These are phyloP conservation scores for Hyaena hyaena DNA, from an alignment of 2,113 vertebrate genomes.

Conservation along the genomic window DNA sequence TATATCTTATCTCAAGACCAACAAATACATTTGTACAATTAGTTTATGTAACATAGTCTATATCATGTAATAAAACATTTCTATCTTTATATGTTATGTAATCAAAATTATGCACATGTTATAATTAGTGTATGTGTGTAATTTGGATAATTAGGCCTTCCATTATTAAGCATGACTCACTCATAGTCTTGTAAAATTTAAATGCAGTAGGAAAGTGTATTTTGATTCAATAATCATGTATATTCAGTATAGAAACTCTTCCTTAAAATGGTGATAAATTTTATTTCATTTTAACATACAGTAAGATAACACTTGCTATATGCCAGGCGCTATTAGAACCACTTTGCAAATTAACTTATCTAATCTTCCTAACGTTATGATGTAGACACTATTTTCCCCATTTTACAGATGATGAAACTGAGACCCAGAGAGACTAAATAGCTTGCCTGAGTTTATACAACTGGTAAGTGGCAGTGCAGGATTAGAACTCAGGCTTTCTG, in stretches of 20 bases:
- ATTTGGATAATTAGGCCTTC: slow-evolving; percentile 36
- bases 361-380: slow-evolving; percentile 3
- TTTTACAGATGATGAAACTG: slow-evolving; percentile 5
- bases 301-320: neutral
- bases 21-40: neutral
- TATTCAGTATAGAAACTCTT: neutral
- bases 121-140: neutral
- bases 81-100: slow-evolving; percentile 55
- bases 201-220: slow-evolving; percentile 23
- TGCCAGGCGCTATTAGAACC: neutral
- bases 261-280: slow-evolving; percentile 1
- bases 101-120: slow-evolving; percentile 30
- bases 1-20: neutral
- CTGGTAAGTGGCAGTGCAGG: neutral
- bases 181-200: slow-evolving; percentile 39
- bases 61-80: slow-evolving; percentile 9
- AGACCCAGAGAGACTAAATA: neutral
- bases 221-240: slow-evolving; percentile 15
- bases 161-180: slow-evolving; percentile 41
- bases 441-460: neutral
- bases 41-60: neutral
- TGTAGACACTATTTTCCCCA: neutral
- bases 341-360: neutral
- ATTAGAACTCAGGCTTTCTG: neutral
- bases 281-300: slow-evolving; percentile 18